Evolutionary conservation across 2,888 invertebrate species (phyloP), one percentile per base, ranked within the genome.

Genomic region (Morpho helenor): DNA sequence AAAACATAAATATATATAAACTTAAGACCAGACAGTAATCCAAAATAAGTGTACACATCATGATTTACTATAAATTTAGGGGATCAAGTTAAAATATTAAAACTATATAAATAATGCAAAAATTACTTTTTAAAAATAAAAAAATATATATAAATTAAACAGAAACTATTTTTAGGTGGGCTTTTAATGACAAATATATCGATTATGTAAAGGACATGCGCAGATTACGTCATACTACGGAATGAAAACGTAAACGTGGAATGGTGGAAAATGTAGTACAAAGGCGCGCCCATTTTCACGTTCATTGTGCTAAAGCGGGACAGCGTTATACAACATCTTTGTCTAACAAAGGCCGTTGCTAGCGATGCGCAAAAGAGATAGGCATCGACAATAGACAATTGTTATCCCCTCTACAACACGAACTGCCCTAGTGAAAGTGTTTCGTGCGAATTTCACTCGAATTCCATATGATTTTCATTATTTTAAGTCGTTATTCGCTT

Each of bases 381-480:
- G 89, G 75, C 77, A 77, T 67, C 68, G 73, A 89, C 89, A 90
- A 90, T 90, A 87, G 89, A 83, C 89, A 82, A 90, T 90, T 90
- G 90, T 90, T 87, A 89, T 87, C 88, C 89, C 89, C 76, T 78
- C 88, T 76, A 74, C 69, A 52, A 63, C 63, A 68, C 66, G 77
- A 68, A 68, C 77, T 78, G 81, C 79, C 82, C 83, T 85, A 81
- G 79, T 72, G 69, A 73, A 68, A 65, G 62, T 53, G 50, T 49
- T 63, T 23, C 74, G 66, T 61, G 72, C 76, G 68, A 82, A 73
- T 77, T 73, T 76, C 68, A 68, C 57, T 68, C 63, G 54, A 63
- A 63, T 56, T 40, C 9, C 48, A 7, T 52, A 22, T 23, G 64
- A 64, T 62, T 59, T 52, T 46, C 10, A 16, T n/a, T 50, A 0